Conservation (phyloP, 35 echinoderm and acorn worm genomes). For the Ophioderma brevispina region DNA sequence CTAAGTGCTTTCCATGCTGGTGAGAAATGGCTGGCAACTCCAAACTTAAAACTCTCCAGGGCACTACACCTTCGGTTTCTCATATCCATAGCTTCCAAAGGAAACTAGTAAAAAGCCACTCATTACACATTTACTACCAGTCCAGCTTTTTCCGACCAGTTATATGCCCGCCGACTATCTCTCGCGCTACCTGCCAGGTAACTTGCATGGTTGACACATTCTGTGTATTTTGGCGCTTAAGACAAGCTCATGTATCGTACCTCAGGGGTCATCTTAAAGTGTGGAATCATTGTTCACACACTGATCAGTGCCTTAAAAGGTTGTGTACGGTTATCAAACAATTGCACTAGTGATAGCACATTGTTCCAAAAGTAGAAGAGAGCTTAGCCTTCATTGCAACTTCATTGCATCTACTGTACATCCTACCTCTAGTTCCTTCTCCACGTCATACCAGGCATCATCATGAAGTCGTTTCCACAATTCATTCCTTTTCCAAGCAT, state of each 20-base stretch:
- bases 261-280: constrained; percentile 50
- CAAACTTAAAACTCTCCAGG: constrained; percentile 74
- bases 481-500: constrained; percentile 48
- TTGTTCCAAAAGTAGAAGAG: constrained; percentile 19
- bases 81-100: constrained; percentile 36
- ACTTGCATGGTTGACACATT: constrained; percentile 70
- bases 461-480: constrained; percentile 33
- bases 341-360: constrained; percentile 25
- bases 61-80: constrained; percentile 53
- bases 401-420: constrained; percentile 62
- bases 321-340: constrained; percentile 56
- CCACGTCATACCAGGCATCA: constrained; percentile 43
- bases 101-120: constrained; percentile 46
- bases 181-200: constrained; percentile 15
- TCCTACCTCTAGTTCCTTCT: constrained; percentile 64
- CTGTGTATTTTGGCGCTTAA: constrained; percentile 42
- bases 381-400: constrained; percentile 25
- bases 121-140: constrained; percentile 35
- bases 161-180: constrained; percentile 53
- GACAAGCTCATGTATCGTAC: constrained; percentile 1
- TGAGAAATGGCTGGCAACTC: constrained; percentile 37
- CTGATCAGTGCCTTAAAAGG: constrained; percentile 17
- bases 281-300: constrained; percentile 55
- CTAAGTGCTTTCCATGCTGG: constrained; percentile 66
- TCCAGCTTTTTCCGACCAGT: background rate